A percentile compares a stretch with the other conserved stretches of the same genome.
These are phyloP conservation scores for Pangasianodon hypophthalmus DNA, from an alignment of 2,113 vertebrate species.

Conservation along the genomic window DNA sequence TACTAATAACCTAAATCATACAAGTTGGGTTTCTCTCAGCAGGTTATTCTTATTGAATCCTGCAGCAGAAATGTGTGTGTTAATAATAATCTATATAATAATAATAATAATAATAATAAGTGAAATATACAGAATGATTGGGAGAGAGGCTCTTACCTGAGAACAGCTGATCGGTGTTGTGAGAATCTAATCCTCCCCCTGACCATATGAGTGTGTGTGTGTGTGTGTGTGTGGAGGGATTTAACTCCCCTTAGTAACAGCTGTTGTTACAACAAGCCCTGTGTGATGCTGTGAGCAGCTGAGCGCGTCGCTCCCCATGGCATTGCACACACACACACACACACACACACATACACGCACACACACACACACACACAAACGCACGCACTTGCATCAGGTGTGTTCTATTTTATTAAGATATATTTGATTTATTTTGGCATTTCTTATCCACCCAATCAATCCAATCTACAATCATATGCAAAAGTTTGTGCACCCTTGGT, in stretches of 20 bases:
- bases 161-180: conserved; percentile 27
- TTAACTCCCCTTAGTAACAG: conserved; percentile 39
- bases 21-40: too few relatives aligned
- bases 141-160: background rate
- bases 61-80: background rate
- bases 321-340: conserved; percentile 19
- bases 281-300: background rate
- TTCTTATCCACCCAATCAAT: background rate
- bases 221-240: background rate
- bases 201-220: conserved; percentile 6
- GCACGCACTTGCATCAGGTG: background rate
- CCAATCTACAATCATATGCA: background rate
- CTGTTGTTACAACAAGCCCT: conserved; percentile 60
- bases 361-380: background rate
- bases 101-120: background rate
- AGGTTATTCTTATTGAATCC: background rate
- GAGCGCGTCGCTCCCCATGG: conserved; percentile 8
- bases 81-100: background rate
- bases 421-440: background rate
- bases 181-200: conserved; percentile 5
- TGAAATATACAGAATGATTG: background rate
- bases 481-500: background rate
- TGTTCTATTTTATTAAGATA: background rate
- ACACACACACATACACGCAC: background rate
- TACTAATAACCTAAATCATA: too few relatives aligned